Evolutionary conservation across 2,888 invertebrate species (phyloP).

Genomic region (Lasioglossum zephyrum): DNA sequence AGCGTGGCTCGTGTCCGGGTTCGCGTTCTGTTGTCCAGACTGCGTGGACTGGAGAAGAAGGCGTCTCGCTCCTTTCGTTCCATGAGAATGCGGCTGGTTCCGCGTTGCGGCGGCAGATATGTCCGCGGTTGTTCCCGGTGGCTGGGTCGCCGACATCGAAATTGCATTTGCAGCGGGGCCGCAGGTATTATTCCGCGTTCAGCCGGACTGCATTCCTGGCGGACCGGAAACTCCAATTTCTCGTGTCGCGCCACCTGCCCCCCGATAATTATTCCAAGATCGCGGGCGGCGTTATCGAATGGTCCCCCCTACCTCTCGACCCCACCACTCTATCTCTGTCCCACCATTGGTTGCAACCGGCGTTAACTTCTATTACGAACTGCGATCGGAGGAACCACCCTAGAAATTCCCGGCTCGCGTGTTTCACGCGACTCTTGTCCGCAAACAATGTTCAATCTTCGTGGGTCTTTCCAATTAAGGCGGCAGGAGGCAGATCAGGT

Average conservation of each 20-base stretch:
- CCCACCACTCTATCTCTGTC: neutral
- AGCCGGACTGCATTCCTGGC: slow-evolving; percentile 42
- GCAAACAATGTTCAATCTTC: slow-evolving; percentile 69
- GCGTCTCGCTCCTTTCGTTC: neutral
- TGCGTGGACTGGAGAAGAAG: neutral
- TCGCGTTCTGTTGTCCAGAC: neutral
- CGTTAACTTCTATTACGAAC: slow-evolving; percentile 55
- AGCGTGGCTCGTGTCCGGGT: neutral
- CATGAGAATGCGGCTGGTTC: neutral
- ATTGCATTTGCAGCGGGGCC: slow-evolving; percentile 36
- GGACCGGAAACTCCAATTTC: slow-evolving; percentile 59
- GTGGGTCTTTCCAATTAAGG: slow-evolving; percentile 73
- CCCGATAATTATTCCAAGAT: slow-evolving; percentile 57
- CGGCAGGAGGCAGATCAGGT: slow-evolving; percentile 65
- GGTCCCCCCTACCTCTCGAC: neutral
- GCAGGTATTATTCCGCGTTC: slow-evolving; percentile 45
- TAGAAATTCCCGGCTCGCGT: slow-evolving; percentile 64
- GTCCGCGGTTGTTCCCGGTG: neutral
- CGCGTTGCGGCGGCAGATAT: neutral
- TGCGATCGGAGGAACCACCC: slow-evolving; percentile 42
- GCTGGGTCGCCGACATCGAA: slow-evolving; percentile 16
- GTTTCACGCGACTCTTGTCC: slow-evolving; percentile 71
- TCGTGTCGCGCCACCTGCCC: slow-evolving; percentile 50
- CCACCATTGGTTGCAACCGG: neutral
- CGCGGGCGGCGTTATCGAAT: slow-evolving; percentile 45